These are phyloP conservation scores for Anticlea derivata DNA, from an alignment of 2,888 invertebrate species.

Conservation along the genomic window DNA sequence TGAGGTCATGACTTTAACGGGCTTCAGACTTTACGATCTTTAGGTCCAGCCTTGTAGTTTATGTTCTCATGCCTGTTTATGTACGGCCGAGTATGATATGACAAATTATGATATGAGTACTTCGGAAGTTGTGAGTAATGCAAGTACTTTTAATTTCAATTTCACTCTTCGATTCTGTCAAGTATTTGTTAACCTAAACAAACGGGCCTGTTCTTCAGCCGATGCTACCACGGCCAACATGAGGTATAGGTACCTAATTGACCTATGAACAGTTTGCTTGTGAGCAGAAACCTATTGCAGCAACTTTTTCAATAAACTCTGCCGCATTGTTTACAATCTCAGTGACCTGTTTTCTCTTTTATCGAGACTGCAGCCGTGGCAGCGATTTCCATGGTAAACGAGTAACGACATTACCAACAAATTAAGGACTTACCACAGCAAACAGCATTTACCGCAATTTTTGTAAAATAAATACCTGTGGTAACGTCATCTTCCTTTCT, in stretches of 20 bases:
- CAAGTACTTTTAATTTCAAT: not conserved
- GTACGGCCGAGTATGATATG: not conserved
- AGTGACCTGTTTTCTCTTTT: constrained; percentile 24
- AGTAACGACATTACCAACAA: not conserved
- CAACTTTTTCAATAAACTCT: constrained; percentile 17
- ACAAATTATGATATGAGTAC: not conserved
- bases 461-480: too few species aligned
- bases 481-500: too few species aligned
- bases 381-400: constrained; percentile 12
- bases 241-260: too few species aligned
- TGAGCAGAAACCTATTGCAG: not conserved
- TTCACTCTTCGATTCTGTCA: too few species aligned
- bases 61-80: constrained; percentile 10
- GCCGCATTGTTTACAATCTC: constrained; percentile 20
- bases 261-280: too few species aligned
- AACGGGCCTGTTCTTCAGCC: too few species aligned
- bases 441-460: too few species aligned
- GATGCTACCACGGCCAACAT: too few species aligned
- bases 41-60: constrained; percentile 6
- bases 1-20: constrained; percentile 35
- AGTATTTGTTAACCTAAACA: too few species aligned
- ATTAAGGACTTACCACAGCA: too few species aligned
- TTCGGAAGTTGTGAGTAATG: constrained; percentile 6
- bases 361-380: constrained; percentile 13
- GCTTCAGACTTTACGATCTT: constrained; percentile 26